Evolutionary conservation across 2,797 vertebrate genomes (phyloP), one percentile per base, ranked within the genome.

Genomic region (Macropodus opercularis): DNA sequence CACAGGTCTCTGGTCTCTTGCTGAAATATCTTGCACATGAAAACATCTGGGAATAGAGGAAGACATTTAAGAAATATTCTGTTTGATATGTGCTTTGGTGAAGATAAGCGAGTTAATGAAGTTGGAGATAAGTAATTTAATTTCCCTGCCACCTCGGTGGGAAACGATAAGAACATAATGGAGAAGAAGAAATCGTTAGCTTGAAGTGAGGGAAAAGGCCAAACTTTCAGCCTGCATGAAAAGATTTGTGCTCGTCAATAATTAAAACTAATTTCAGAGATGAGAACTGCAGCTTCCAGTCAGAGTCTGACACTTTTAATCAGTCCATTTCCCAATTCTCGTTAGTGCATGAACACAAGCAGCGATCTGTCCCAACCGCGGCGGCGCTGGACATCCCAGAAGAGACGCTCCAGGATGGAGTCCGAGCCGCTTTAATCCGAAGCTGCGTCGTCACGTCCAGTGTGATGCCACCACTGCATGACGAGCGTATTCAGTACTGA

Each of bases 41-140:
- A 70, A 69, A 73, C 51, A 47, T 12, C 60, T 55, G 63, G 27
- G 39, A 61, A 63, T 34, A 55, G 12, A 65, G 44, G 23, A 47
- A 61, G 53, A 83, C 69, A 46, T 82, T 84, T 76, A 75, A 83
- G 56, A 73, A 60, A 76, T 86, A 79, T 80, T 80, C 71, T 70
- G 56, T 88, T 87, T 86, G 81, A 85, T 86, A 80, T 79, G 78
- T 57, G 75, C 54, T 75, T 82, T 56, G 3, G 66, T 63, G 68
- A 81, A 83, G 86, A 87, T 90, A 86, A 88, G 77, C 67, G 61
- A 79, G 61, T 85, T 88, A 88, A 90, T 87, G 78, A 85, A 83
- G 80, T 68, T 79, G 69, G 80, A 77, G 85, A 90, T 87, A 86
- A 88, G 85, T 87, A 77, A 87, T 88, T 87, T 80, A 80, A 88